Base-by-base conservation (phyloP, 2,113 vertebrate genomes). In the Lichenostomus cassidix region DNA sequence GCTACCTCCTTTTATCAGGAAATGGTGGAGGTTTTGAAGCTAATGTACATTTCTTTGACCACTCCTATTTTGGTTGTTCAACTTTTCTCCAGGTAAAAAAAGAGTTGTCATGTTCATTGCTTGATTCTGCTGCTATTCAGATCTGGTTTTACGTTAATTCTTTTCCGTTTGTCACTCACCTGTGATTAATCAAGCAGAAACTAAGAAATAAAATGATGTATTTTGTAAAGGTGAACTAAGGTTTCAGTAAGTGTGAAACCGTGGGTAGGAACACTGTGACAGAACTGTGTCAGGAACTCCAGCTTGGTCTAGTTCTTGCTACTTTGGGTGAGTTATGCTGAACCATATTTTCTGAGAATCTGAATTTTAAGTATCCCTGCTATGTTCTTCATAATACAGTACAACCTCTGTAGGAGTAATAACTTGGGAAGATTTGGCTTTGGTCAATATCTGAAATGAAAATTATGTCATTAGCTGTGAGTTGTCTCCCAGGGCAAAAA, bases 401-500 rank as follows among this genome's bases (percentile, higher is more conserved):
- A 35, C 52, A 77, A 88, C 62, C 64, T 78, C 31, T 68, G 71
- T 35, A 78, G 53, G n/a, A 90, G 17, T 27, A 83, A 58, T 78
- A 91, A 69, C 25, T 74, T 89, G 35, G 64, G 75, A 64, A 70
- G 70, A 55, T 23, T 86, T 92, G 59, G 17, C n/a, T 89, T 90
- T 77, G 52, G 18, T 77, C 15, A 10, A n/a, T 74, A 83, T 70
- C 31, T 68, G 70, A 94, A 89, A 75, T 52, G 24, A 92, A 87
- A 94, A 89, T 82, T 35, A 62, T 41, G 31, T 81, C 42, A 90
- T 90, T 93, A 74, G 20, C 25, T 90, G n/a, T 69, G 29, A 88
- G 63, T 75, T 83, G 23, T 62, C 46, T 87, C 90, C 76, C 80
- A 92, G 67, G 50, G 63, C 50, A 74, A 89, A 95, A 92, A 89